Percentiles rank a stretch among this genome's conserved stretches.
These are phyloP conservation scores for Corythaixoides concolor DNA, from an alignment of 2,113 vertebrate species.

Conservation along the genomic window DNA sequence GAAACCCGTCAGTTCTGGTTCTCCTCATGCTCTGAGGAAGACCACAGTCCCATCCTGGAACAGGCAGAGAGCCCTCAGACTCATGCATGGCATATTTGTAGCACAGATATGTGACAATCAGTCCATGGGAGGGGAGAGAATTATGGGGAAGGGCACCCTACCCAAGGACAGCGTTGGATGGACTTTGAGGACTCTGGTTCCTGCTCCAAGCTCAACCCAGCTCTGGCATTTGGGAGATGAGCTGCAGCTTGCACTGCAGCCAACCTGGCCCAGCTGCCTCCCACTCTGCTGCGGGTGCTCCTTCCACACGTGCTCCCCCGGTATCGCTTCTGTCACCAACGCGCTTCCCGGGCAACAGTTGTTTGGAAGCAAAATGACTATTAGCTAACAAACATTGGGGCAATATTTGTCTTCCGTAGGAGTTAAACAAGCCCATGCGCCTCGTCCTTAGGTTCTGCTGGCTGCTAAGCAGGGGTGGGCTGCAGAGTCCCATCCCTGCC, in stretches of 20 bases:
- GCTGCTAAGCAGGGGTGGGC: not conserved
- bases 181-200: not conserved
- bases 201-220: not conserved
- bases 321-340: not conserved
- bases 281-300: not conserved
- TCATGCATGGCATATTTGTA: not conserved
- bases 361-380: not conserved
- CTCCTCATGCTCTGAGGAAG: not conserved
- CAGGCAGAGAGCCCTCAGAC: not conserved
- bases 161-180: not conserved
- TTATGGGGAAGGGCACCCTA: not conserved
- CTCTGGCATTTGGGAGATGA: not conserved
- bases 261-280: not conserved
- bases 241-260: not conserved
- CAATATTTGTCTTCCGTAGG: not conserved
- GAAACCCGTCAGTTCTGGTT: not conserved
- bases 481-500: not conserved
- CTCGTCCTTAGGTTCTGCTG: not conserved
- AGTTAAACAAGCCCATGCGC: not conserved
- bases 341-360: not conserved
- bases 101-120: not conserved
- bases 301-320: rapidly evolving
- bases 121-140: too few relatives aligned
- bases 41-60: not conserved
- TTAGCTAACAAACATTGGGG: not conserved